Conservation (phyloP, 1,140 invertebrate species). For the Idris sp. region DNA sequence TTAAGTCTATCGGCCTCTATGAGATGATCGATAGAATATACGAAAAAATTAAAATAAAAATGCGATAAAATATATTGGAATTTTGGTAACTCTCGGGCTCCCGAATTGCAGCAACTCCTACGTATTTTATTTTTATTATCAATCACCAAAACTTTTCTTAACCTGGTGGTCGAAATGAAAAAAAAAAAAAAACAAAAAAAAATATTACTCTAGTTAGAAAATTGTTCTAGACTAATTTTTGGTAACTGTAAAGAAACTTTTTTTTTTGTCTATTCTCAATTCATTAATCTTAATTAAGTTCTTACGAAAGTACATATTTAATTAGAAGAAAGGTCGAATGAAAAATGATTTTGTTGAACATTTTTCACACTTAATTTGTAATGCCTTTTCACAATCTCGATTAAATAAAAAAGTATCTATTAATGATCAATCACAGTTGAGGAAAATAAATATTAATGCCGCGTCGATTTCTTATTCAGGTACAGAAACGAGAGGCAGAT, state of each 20-base stretch:
- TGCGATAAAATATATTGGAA: slow-evolving; percentile 44
- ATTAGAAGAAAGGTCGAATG: slow-evolving; percentile 19
- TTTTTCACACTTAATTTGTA: slow-evolving; percentile 39
- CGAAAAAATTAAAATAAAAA: slow-evolving; percentile 61
- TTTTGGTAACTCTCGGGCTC: slow-evolving; percentile 34
- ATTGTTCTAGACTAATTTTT: too few relatives aligned
- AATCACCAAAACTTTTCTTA: too few relatives aligned
- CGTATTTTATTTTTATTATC: slow-evolving; percentile 48
- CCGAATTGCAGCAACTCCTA: slow-evolving; percentile 55
- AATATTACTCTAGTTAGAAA: too few relatives aligned
- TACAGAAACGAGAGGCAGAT: too few relatives aligned
- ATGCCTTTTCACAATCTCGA: slow-evolving; percentile 13
- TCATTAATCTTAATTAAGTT: slow-evolving; percentile 22
- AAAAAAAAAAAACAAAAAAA: too few relatives aligned
- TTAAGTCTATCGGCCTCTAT: slow-evolving; percentile 9
- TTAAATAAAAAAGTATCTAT: slow-evolving; percentile 9
- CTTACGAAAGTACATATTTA: slow-evolving; percentile 22
- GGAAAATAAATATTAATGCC: slow-evolving; percentile 23
- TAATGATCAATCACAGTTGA: slow-evolving; percentile 10
- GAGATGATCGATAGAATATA: slow-evolving; percentile 49
- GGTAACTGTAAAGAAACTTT: too few relatives aligned
- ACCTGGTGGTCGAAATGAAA: too few relatives aligned
- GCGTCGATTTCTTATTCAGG: too few relatives aligned
- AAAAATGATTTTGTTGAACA: slow-evolving; percentile 19
- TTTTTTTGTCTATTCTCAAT: too few relatives aligned